Evolutionary conservation across 92 coral and sea anemone species (phyloP).

Genomic region (Pocillopora meandrina): DNA sequence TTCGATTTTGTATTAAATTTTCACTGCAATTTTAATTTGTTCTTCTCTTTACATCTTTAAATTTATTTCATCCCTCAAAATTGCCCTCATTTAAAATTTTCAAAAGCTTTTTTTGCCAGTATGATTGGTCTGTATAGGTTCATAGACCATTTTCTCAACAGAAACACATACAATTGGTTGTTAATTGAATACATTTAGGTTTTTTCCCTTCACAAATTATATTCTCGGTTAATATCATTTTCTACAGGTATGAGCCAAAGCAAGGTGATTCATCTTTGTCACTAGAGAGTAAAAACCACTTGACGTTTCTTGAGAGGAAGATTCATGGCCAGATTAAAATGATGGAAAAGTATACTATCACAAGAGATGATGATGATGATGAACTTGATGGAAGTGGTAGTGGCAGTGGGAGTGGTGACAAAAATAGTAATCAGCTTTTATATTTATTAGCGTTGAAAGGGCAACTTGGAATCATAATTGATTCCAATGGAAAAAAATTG

Average conservation of each 20-base stretch:
- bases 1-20: too few relatives aligned
- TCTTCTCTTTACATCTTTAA: too few relatives aligned
- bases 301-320: slow-evolving; percentile 40
- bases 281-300: slow-evolving; percentile 29
- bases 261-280: slow-evolving; percentile 50
- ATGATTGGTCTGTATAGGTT: too few relatives aligned
- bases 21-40: too few relatives aligned
- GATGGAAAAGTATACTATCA: slow-evolving; percentile 33
- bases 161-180: too few relatives aligned
- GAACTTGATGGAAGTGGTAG: slow-evolving; percentile 36
- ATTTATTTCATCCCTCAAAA: too few relatives aligned
- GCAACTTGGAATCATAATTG: background rate
- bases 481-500: too few relatives aligned
- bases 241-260: slow-evolving; percentile 57
- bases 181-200: too few relatives aligned
- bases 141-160: too few relatives aligned
- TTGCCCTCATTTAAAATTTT: too few relatives aligned
- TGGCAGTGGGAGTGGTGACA: slow-evolving; percentile 67
- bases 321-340: slow-evolving; percentile 31
- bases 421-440: background rate
- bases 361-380: slow-evolving; percentile 11
- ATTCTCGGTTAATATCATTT: slow-evolving; percentile 20
- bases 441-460: background rate
- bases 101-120: too few relatives aligned
- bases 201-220: too few relatives aligned